Base-by-base conservation (phyloP, 1,140 invertebrate genomes). In the Archivesica marissinica region DNA sequence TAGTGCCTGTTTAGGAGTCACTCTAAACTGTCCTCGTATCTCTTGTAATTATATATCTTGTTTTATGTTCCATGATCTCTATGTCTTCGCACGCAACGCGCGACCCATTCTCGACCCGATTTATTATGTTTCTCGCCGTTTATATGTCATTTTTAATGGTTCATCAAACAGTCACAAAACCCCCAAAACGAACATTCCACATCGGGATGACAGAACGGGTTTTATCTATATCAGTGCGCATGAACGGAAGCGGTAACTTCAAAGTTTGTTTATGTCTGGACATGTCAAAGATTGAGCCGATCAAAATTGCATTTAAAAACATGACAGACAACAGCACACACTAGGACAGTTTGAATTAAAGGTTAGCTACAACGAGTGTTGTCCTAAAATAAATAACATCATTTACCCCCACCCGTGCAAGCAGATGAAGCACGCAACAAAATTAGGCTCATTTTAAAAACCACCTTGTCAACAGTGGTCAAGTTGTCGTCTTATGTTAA, bases 241-340 rank as follows among this genome's bases (percentile, higher is more conserved):
- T 39, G 74, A 72, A 61, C 74, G 74, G 74, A 77, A 77, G 74
- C 74, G 74, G 56, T 30, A 77, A 54, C 38, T 77, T 77, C 52
- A 52, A 77, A 77, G 74, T 77, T 77, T 77, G 74, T 77, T 77
- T 59, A 59, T 77, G 74, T 77, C 50, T 54, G 44, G 61, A 77
- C 74, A 77, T 77, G 74, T 77, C 56, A 41, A 52, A 13, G 35
- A 59, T 54, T 61, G 9, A 77, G 74, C 74, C 52, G 52, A 59
- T 59, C 68, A 44, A 50, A 33, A 17, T 15, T 3, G 13, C 1
- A 33, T 47, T 72, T 52, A 56, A 33, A 72, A 44, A 13, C 9
- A 72, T 72, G 68, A 50, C 44, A 72, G 41, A 11, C 41, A 52
- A 2, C 41, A 52, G 15, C 41, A 30, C 3, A 50, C 4, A 7